Base-by-base conservation (phyloP, 2,888 invertebrate genomes). In the Drosophila stalkeri region DNA sequence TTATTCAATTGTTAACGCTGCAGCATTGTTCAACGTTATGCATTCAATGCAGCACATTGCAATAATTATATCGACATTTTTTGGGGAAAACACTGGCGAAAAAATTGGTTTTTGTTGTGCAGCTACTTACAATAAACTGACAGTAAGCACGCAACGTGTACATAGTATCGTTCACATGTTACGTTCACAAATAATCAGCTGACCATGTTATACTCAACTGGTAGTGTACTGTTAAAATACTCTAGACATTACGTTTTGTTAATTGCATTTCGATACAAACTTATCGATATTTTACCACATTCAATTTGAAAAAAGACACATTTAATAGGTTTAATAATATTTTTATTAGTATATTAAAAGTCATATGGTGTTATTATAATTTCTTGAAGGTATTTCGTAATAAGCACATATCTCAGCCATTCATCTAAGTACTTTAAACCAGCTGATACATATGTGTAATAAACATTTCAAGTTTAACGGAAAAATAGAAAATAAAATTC, bases 301-400 rank as follows among this genome's bases (percentile, higher is more conserved):
- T 1, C 23, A 27, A 8, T 44, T 20, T 39, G 14, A 2, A 56
- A 16, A 47, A 39, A 27, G 11, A 31, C 43, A 12, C 14, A 33
- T 11, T 12, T 20, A 8, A 11, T 84, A 86, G 84, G 89, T 86
- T 85, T 86, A 86, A 83, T 89, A 81, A 84, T 88, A 86, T 86
- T 73, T 84, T 85, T 85, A 85, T 85, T 89, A 89, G 87, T 76
- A 79, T 84, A 75, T 82, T 85, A 89, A 89, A 85, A 86, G 84
- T 89, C 89, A 84, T 84, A 89, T 89, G 89, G 81, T 84, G 86
- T 86, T 86, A 81, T 84, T 79, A 84, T 84, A 83, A 81, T 78
- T 77, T 89, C 74, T 86, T 89, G 87, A 89, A 84, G 72, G 81
- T 85, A 84, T 79, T 86, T 89, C 76, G 74, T 89, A 85, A 76